Evolutionary conservation across 1,140 invertebrate genomes (phyloP), one percentile per base, ranked within the genome.

Genomic region (Odontomachus brunneus): DNA sequence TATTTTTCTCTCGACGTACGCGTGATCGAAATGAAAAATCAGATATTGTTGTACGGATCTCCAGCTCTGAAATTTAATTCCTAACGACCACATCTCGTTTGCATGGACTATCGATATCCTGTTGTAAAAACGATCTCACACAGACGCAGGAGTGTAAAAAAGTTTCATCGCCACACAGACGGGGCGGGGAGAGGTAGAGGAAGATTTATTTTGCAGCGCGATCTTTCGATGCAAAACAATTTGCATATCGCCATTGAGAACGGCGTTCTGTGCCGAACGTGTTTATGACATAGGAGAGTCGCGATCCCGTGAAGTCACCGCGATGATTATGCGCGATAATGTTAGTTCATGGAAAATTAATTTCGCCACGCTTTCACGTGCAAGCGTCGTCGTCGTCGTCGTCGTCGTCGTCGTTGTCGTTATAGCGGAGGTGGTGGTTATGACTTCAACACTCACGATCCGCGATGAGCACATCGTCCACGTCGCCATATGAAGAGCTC

Each of bases 311-410:
- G 59, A 65, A 65, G 73, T 65, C 55, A 60, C 59, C 73, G 15
- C 26, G 74, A 76, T 66, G 48, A n/a, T 24, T 66, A 9, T n/a
- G 60, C 26, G 19, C 48, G 74, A 76, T 76, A 76, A 76, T 29
- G 11, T 38, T 44, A 9, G 74, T 76, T 76, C 62, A 83, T 82
- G 71, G 73, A 84, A 82, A 83, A 83, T 84, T 84, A 83, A 84
- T 83, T 84, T 76, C 19, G 60, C 74, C 53, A 67, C 24, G 53
- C 81, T 84, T 83, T 67, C 51, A 49, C 62, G 11, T 24, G n/a
- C 14, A 33, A 24, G 19, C 15, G 29, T 12, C 38, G 29, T 60
- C 5, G n/a, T 19, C 38, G 19, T 19, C 53, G 51, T 44, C 29
- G 26, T 26, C 53, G 22, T 48, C 19, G 44, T 49, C 59, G 17